These are phyloP conservation scores for Vipera latastei DNA, from an alignment of 2,797 vertebrate genomes.

Conservation along the genomic window DNA sequence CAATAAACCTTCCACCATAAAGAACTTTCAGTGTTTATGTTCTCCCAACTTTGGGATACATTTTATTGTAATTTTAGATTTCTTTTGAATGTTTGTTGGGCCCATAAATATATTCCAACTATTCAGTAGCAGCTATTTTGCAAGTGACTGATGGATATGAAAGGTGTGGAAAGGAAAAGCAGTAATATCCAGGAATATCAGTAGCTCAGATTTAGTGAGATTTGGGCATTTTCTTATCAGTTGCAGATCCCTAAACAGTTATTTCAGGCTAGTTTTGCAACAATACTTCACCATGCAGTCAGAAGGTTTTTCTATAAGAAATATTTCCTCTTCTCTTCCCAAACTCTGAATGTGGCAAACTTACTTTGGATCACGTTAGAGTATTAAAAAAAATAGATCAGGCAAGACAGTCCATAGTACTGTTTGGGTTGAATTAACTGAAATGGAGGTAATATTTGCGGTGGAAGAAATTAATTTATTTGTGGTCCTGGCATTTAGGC, in stretches of 20 bases:
- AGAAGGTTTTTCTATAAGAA: not conserved
- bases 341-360: not conserved
- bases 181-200: not conserved
- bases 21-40: not conserved
- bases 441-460: not conserved
- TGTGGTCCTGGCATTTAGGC: not conserved
- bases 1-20: not conserved
- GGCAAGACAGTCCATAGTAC: not conserved
- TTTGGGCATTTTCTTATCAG: not conserved
- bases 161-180: not conserved
- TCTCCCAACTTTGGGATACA: not conserved
- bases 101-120: not conserved
- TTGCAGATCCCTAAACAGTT: not conserved
- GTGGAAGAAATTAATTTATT: not conserved
- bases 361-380: not conserved
- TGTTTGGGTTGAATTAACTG: not conserved
- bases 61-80: not conserved
- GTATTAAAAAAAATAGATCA: not conserved
- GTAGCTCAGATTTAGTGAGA: not conserved
- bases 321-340: not conserved
- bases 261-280: not conserved
- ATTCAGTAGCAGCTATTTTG: not conserved
- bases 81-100: not conserved
- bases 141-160: not conserved
- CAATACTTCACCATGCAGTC: not conserved